A percentile compares a stretch with the other conserved stretches of the same genome.
These are phyloP conservation scores for Heterodera carotae DNA, from an alignment of 1,140 invertebrate genomes.

Conservation along the genomic window DNA sequence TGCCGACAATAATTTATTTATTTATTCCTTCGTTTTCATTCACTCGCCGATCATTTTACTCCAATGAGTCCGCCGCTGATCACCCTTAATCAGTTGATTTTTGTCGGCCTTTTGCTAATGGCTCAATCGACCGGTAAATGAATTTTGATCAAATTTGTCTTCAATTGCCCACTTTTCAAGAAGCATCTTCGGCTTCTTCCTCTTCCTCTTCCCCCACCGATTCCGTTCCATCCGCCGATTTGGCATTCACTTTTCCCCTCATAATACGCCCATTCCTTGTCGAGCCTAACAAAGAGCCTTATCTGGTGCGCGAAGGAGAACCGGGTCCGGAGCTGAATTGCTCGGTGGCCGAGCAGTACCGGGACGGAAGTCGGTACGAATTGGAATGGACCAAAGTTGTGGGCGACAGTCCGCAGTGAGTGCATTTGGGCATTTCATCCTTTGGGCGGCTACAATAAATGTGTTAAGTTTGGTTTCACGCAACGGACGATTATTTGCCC, in stretches of 20 bases:
- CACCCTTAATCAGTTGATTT: background rate
- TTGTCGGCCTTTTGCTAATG: background rate
- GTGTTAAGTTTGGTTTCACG: slow-evolving; percentile 19
- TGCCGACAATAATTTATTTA: background rate
- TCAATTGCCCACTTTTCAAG: background rate
- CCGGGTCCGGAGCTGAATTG: slow-evolving; percentile 32
- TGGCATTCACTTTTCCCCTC: slow-evolving; percentile 20
- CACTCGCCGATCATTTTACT: background rate
- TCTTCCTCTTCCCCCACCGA: background rate
- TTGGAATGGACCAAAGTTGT: slow-evolving; percentile 43
- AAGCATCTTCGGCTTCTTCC: background rate
- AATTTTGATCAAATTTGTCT: background rate
- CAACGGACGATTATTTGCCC: slow-evolving; percentile 7
- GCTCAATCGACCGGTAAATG: background rate
- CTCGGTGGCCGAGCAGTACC: slow-evolving; percentile 35
- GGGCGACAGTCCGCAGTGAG: slow-evolving; percentile 30
- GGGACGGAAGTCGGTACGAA: slow-evolving; percentile 40
- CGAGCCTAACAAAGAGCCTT: slow-evolving; percentile 36
- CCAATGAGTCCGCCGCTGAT: background rate
- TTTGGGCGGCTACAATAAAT: background rate
- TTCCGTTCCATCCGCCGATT: background rate
- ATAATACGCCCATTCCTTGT: slow-evolving; percentile 26
- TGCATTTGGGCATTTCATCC: too few species aligned
- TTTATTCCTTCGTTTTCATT: background rate
- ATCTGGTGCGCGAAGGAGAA: slow-evolving; percentile 38